Base-by-base conservation (phyloP, 2,888 invertebrate species). In the Eucriotettix oculatus region DNA sequence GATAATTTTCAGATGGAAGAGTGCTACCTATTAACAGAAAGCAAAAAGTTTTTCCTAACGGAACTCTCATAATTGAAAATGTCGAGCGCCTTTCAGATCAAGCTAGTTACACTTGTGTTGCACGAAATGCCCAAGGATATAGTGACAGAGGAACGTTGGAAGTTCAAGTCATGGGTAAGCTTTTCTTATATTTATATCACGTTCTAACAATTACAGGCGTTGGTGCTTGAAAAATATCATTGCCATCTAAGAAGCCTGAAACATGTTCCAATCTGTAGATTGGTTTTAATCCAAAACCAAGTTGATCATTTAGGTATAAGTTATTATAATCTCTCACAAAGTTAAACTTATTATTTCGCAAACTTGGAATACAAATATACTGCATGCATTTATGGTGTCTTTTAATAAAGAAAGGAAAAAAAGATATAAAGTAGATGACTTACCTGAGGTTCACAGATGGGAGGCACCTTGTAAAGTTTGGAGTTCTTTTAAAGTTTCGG, bases 151-250 rank as follows among this genome's bases (percentile, higher is more conserved):
- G 90, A 69, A 86, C 87, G 43, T 80, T 96, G 62, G 92, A 92
- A 81, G 87, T 96, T 63, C 90, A 90, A 85, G 93, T 96, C 60
- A 92, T 96, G 89, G 95, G 96, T 96, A 81, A 87, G 94, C 84
- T 66, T 41, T 12, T 44, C 14, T 44, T 48, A 48, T 48, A 48
- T 48, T 48, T 48, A 48, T 14, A 5, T 48, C 48, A 5, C 9
- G 2, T 5, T n/a, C 9, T 9, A 48, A 14, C n/a, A 1, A 14
- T 12, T 48, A 48, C 1, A 14, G n/a, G 14, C 5, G 12, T 48
- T 48, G n/a, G 12, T 48, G 14, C 12, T n/a, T 48, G 48, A 48
- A 48, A 48, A 48, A 9, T 48, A n/a, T n/a, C 48, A 14, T 48
- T 48, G n/a, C 48, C 48, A 12, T n/a, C 2, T 12, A 48, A n/a